A percentile compares a stretch with the other conserved stretches of the same genome.
Conservation (phyloP, 2,113 vertebrate genomes). For the Galbula dea region DNA sequence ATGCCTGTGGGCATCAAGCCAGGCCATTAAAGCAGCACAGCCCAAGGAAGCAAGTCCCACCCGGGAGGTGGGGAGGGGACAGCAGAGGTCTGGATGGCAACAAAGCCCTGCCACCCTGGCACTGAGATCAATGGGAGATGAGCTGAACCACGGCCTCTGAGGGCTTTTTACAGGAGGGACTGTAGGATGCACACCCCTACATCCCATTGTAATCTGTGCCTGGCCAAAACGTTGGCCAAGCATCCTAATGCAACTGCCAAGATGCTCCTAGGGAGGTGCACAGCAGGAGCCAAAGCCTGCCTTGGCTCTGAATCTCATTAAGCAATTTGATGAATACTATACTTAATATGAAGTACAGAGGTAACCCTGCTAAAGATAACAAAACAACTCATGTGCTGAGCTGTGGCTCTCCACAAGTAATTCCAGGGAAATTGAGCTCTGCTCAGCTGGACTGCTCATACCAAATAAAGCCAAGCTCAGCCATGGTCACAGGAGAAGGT, state of each 20-base stretch:
- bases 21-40: neutral
- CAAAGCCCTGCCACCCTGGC: accelerated
- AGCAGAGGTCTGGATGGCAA: accelerated
- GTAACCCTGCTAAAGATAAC: neutral
- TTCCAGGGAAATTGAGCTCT: neutral
- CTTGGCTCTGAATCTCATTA: neutral
- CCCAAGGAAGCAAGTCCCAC: neutral
- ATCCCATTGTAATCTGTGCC: accelerated
- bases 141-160: accelerated
- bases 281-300: neutral
- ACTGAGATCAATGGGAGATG: neutral
- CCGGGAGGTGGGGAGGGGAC: neutral
- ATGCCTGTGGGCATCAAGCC: accelerated
- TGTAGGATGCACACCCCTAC: neutral
- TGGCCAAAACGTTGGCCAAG: neutral
- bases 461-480: neutral
- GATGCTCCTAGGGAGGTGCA: neutral
- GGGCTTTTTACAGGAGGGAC: accelerated
- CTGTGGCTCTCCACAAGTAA: neutral
- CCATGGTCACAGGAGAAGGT: neutral
- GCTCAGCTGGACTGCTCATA: neutral
- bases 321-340: neutral
- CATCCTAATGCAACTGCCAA: neutral
- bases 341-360: neutral
- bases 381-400: neutral